Conservation (phyloP, 1,140 invertebrate species). For the Pectinophora gossypiella region DNA sequence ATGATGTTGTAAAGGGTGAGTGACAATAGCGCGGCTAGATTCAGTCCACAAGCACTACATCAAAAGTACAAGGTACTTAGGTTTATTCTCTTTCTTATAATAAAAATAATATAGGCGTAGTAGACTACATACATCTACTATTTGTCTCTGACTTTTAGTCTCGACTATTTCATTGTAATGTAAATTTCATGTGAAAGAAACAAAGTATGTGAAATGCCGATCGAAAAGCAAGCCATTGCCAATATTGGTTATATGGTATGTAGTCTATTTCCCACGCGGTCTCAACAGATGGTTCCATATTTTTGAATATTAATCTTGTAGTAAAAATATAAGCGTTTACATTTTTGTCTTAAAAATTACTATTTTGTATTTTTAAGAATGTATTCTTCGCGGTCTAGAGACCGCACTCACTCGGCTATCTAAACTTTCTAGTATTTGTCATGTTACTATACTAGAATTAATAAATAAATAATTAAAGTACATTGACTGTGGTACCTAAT, state of each 20-base stretch:
- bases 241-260: no score
- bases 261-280: no score
- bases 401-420: background rate
- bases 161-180: no score
- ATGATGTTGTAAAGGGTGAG: no score
- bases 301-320: slow-evolving; percentile 15
- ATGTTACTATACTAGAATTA: background rate
- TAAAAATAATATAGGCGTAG: background rate
- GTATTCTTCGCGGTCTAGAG: background rate
- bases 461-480: no score
- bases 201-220: no score
- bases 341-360: slow-evolving; percentile 7
- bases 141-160: no score
- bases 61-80: slow-evolving; percentile 27
- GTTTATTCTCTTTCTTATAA: no score
- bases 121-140: no score
- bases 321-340: background rate
- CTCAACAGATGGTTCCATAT: slow-evolving; percentile 16
- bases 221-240: no score
- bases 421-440: background rate
- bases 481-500: no score
- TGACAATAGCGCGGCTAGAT: slow-evolving; percentile 7
- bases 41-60: slow-evolving; percentile 14
- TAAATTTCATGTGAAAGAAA: no score
- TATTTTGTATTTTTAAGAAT: background rate